A percentile compares a stretch with the other conserved stretches of the same genome.
phyloP scores from a whole-genome alignment of 2,113 vertebrate genomes.

The Toxotes jaculatrix region DNA sequence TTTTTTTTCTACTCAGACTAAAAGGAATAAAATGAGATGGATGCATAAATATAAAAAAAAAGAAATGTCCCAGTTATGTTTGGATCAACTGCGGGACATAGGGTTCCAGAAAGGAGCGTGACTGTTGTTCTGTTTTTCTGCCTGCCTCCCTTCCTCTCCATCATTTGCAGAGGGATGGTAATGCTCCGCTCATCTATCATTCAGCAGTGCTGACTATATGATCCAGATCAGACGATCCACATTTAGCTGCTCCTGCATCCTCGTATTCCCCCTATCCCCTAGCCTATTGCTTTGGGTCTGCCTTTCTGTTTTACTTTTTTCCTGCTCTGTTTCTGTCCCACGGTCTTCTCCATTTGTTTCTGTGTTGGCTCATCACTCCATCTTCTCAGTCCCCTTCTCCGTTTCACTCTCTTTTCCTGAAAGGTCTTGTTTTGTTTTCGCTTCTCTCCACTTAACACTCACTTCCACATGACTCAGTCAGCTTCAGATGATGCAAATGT shows the following conservation, averaged over 20 bases:
- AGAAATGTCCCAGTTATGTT: constrained; percentile 27
- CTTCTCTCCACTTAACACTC: background rate
- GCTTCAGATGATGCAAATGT: constrained; percentile 10
- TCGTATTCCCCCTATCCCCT: background rate
- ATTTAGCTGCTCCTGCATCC: constrained; percentile 57
- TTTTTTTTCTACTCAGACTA: background rate
- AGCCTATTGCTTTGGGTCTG: background rate
- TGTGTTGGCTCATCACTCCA: background rate
- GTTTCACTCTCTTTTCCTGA: background rate
- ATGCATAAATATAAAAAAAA: constrained; percentile 16
- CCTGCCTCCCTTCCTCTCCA: constrained; percentile 8
- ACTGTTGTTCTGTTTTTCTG: constrained; percentile 45
- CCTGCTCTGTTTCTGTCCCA: background rate
- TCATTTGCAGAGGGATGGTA: constrained; percentile 45
- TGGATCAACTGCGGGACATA: constrained; percentile 49
- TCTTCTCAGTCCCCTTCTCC: background rate
- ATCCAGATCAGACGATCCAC: constrained; percentile 61
- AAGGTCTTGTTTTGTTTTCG: constrained; percentile 30
- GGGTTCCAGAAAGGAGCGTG: background rate
- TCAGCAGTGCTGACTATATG: constrained; percentile 64
- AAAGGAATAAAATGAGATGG: constrained; percentile 15
- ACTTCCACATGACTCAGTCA: constrained; percentile 8
- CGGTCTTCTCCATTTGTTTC: background rate
- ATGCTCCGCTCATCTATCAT: constrained; percentile 74
- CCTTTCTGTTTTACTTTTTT: constrained; percentile 2